These are phyloP conservation scores for Netelia inedita DNA, from an alignment of 2,888 invertebrate genomes.

Conservation along the genomic window DNA sequence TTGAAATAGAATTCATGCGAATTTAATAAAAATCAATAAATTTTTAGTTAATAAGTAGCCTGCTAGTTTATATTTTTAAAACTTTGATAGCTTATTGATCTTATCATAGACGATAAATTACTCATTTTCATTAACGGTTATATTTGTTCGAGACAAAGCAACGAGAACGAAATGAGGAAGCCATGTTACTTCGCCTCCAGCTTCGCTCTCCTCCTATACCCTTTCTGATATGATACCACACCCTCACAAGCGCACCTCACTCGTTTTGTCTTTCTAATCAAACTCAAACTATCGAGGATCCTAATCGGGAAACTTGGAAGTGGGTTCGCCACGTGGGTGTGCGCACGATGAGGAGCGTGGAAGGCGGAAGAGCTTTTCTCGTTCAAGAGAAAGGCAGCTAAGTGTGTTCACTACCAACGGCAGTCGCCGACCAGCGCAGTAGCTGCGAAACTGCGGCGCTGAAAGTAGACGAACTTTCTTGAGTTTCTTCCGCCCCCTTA, in stretches of 20 bases:
- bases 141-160: constrained; percentile 7
- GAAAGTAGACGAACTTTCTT: constrained; percentile 56
- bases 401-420: constrained; percentile 37
- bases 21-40: too few species aligned
- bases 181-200: background rate
- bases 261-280: constrained; percentile 65
- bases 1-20: too few species aligned
- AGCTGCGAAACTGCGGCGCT: constrained; percentile 47
- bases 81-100: too few species aligned
- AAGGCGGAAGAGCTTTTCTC: constrained; percentile 43
- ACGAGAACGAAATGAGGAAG: background rate
- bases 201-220: constrained; percentile 21
- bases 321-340: constrained; percentile 56
- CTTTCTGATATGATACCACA: constrained; percentile 34
- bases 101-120: too few species aligned
- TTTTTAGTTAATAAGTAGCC: too few species aligned
- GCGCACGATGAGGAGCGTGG: background rate
- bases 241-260: constrained; percentile 13
- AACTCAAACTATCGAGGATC: constrained; percentile 61
- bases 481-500: constrained; percentile 45
- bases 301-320: constrained; percentile 65
- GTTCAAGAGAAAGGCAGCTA: constrained; percentile 48
- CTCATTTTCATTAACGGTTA: constrained; percentile 57
- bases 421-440: background rate
- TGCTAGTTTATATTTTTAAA: too few species aligned